phyloP scores from a whole-genome alignment of 2,113 vertebrate species.

The Hypocryptadius cinnamomeus region DNA sequence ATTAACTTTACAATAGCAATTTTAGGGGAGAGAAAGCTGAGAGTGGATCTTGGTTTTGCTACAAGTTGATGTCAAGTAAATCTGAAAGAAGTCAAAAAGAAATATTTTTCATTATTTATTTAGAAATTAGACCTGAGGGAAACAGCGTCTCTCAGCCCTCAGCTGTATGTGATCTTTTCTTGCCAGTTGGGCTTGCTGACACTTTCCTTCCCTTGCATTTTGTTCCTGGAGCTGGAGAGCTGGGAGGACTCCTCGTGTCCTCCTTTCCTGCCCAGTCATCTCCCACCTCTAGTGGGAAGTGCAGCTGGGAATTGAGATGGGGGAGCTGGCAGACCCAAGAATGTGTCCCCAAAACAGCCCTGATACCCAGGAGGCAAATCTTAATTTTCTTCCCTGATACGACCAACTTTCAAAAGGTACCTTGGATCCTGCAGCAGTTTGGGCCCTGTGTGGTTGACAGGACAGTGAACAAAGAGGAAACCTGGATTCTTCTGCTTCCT shows the following conservation, averaged over 20 bases:
- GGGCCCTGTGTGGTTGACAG: not conserved
- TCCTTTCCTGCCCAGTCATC: not conserved
- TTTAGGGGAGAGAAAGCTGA: not conserved
- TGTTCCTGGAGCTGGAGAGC: not conserved
- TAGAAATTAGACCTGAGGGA: not conserved
- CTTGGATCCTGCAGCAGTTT: not conserved
- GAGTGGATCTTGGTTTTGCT: not conserved
- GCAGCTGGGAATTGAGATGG: not conserved
- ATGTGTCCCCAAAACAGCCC: not conserved
- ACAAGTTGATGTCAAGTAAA: not conserved
- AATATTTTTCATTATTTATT: not conserved
- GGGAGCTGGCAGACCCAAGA: not conserved
- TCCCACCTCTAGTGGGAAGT: not conserved
- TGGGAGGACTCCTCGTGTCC: not conserved
- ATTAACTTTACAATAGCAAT: not conserved
- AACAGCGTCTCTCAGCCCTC: not conserved
- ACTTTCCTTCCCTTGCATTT: not conserved
- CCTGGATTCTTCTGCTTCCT: not conserved
- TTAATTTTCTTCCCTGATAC: not conserved
- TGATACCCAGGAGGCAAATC: not conserved
- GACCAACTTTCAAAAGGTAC: not conserved
- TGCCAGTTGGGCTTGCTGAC: not conserved
- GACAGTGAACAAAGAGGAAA: not conserved
- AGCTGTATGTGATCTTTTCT: not conserved
- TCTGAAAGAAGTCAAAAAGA: not conserved